These are phyloP conservation scores for Myotis brandtii DNA, from an alignment of 2,113 vertebrate genomes.

Conservation along the genomic window DNA sequence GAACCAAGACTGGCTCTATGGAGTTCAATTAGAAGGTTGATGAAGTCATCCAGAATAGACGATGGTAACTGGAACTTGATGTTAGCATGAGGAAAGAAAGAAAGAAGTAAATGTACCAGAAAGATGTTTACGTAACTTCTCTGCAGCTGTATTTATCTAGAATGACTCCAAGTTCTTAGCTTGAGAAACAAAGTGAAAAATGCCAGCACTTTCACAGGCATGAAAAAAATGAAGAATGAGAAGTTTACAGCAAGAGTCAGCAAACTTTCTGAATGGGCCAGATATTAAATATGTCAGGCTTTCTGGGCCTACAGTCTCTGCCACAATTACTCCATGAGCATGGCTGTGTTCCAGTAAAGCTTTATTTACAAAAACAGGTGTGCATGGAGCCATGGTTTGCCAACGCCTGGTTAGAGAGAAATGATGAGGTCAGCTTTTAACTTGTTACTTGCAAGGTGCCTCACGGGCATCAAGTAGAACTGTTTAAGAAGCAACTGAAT, in stretches of 20 bases:
- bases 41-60: neutral
- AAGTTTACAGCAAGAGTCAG: neutral
- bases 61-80: neutral
- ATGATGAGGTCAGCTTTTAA: neutral
- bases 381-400: neutral
- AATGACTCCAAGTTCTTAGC: neutral
- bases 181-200: neutral
- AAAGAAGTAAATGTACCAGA: neutral
- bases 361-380: slow-evolving; percentile 10
- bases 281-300: neutral
- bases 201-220: neutral
- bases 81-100: neutral
- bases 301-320: neutral
- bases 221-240: slow-evolving; percentile 8
- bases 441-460: neutral
- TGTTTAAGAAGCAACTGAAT: neutral
- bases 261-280: neutral
- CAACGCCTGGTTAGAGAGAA: neutral
- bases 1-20: neutral
- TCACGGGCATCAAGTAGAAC: neutral
- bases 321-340: neutral
- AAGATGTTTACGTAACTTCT: neutral
- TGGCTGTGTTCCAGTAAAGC: neutral
- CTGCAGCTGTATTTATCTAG: neutral
- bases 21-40: neutral